A percentile compares a stretch with the other conserved stretches of the same genome.
Evolutionary conservation across 2,888 invertebrate species (phyloP).

Genomic region (Cephus pygmeus): DNA sequence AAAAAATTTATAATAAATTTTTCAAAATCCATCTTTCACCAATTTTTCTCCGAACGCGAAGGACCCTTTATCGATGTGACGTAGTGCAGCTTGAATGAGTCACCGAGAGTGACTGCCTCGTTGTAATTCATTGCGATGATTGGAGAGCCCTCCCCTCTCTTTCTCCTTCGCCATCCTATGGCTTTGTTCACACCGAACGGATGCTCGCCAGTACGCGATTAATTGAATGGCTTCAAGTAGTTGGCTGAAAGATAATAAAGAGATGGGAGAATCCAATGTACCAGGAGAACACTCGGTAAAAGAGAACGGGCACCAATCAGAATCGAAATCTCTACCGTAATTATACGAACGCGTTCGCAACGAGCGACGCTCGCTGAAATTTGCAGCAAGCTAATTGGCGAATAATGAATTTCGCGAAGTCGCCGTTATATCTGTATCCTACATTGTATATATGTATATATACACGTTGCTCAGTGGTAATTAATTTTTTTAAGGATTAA

Average conservation of each 20-base stretch:
- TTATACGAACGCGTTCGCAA: background rate
- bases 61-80: constrained; percentile 30
- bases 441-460: background rate
- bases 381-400: background rate
- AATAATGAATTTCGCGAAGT: background rate
- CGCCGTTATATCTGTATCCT: background rate
- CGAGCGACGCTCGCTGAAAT: background rate
- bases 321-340: background rate
- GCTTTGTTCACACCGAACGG: background rate
- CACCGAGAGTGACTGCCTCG: constrained; percentile 49
- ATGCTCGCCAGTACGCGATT: background rate
- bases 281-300: background rate
- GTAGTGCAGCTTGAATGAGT: constrained; percentile 31
- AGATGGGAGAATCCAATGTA: background rate
- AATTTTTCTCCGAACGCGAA: constrained; percentile 3
- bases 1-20: background rate
- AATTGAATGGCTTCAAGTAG: background rate
- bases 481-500: background rate
- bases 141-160: constrained; percentile 29
- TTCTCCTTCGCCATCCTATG: background rate
- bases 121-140: constrained; percentile 59
- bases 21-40: background rate
- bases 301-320: background rate
- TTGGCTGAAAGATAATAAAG: background rate
- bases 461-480: background rate